A percentile compares a stretch with the other conserved stretches of the same genome.
phyloP scores from a whole-genome alignment of 2,888 invertebrate genomes.

The Pseudeuparius sepicola region DNA sequence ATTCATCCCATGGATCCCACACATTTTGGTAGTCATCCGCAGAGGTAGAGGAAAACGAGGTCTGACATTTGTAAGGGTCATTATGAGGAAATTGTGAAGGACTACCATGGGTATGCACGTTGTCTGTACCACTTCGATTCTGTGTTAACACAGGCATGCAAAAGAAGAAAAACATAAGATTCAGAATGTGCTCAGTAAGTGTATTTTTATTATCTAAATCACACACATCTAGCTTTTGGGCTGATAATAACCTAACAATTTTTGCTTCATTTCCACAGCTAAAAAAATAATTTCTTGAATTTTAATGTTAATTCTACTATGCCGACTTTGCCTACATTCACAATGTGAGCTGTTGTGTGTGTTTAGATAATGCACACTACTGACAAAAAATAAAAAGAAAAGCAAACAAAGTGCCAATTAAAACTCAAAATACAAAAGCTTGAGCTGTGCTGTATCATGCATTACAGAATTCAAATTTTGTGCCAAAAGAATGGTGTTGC shows the following conservation, averaged over 20 bases:
- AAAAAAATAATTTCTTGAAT: too few species aligned
- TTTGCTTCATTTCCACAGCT: too few species aligned
- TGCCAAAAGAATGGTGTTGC: too few species aligned
- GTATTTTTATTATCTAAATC: too few species aligned
- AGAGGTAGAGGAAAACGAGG: constrained; percentile 19
- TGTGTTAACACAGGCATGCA: constrained; percentile 36
- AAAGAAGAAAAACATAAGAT: constrained; percentile 35
- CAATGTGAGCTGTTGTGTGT: too few species aligned
- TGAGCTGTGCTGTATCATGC: constrained; percentile 27
- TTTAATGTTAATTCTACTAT: too few species aligned
- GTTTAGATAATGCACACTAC: too few species aligned
- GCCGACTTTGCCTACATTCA: too few species aligned
- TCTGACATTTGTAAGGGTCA: constrained; percentile 13
- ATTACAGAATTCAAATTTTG: too few species aligned
- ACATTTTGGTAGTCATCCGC: constrained; percentile 35
- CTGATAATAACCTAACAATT: too few species aligned
- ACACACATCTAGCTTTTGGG: too few species aligned
- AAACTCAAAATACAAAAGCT: constrained; percentile 35
- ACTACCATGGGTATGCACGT: constrained; percentile 20
- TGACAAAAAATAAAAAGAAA: constrained; percentile 20
- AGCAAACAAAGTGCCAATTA: constrained; percentile 29
- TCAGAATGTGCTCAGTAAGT: constrained; percentile 27
- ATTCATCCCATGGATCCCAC: constrained; percentile 69
- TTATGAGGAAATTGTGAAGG: constrained; percentile 18
- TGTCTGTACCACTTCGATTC: constrained; percentile 22